Evolutionary conservation across 1,140 invertebrate genomes (phyloP).

Genomic region (Harpegnathos saltator): DNA sequence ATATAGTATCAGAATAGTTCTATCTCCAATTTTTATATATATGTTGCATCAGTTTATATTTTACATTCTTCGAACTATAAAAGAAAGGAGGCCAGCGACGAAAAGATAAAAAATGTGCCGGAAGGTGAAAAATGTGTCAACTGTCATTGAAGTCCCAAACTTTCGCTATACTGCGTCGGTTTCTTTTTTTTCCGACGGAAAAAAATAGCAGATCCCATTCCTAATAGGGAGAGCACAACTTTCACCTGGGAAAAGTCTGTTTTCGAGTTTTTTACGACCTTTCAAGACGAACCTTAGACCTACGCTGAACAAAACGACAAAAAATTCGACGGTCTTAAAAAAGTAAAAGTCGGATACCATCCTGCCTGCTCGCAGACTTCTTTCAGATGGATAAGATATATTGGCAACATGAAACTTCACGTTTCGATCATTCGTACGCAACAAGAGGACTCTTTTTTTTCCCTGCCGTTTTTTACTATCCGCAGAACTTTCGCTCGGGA

Average conservation of each 20-base stretch:
- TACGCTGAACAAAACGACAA: conserved; percentile 32
- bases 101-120: conserved; percentile 21
- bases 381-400: conserved; percentile 11
- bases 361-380: conserved; percentile 27
- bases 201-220: conserved; percentile 56
- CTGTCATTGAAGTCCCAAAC: conserved; percentile 55
- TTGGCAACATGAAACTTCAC: too few species aligned
- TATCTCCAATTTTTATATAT: too few species aligned
- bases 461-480: background rate
- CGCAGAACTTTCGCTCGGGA: background rate
- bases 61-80: conserved; percentile 27
- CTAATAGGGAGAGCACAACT: conserved; percentile 69
- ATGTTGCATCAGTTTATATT: too few species aligned
- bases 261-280: conserved; percentile 69
- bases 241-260: conserved; percentile 76
- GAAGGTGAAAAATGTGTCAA: conserved; percentile 23
- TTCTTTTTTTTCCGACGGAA: conserved; percentile 43
- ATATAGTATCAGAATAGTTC: too few species aligned
- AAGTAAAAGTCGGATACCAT: conserved; percentile 67
- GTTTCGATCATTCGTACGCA: too few species aligned
- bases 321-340: conserved; percentile 73
- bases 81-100: background rate
- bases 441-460: too few species aligned
- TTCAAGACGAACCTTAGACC: conserved; percentile 50
- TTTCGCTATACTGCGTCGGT: conserved; percentile 61